Percentiles rank a stretch among this genome's conserved stretches.
Evolutionary conservation across 2,113 vertebrate genomes (phyloP).

Genomic region (Muscicapa adusta): DNA sequence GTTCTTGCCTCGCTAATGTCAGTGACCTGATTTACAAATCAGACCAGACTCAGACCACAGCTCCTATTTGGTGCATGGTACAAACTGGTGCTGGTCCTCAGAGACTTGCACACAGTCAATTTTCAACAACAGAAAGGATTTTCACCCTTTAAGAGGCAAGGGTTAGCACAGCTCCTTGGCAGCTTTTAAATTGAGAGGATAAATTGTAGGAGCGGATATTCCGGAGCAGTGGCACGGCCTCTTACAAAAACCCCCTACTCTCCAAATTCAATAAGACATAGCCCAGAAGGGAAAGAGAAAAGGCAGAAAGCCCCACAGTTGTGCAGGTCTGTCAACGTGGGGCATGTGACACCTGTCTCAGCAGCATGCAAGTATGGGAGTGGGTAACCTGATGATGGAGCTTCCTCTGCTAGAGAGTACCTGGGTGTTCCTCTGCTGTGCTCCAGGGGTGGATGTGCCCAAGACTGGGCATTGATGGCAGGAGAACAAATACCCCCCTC

Average conservation of each 20-base stretch:
- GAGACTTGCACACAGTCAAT: not conserved
- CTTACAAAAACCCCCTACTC: not conserved
- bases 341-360: not conserved
- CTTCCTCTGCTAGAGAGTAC: not conserved
- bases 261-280: not conserved
- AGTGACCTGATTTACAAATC: not conserved
- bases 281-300: not conserved
- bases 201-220: not conserved
- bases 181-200: not conserved
- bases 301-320: not conserved
- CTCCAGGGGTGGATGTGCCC: not conserved
- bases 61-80: not conserved
- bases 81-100: not conserved
- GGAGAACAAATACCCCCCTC: not conserved
- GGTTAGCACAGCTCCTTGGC: not conserved
- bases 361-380: not conserved
- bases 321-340: fast-evolving
- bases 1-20: not conserved
- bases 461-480: not conserved
- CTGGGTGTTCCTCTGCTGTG: not conserved
- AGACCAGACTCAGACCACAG: not conserved
- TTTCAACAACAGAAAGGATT: not conserved
- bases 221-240: not conserved
- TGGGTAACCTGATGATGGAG: not conserved
- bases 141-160: not conserved